Base-by-base conservation (phyloP, 2,888 invertebrate genomes). In the Hyalella azteca region DNA sequence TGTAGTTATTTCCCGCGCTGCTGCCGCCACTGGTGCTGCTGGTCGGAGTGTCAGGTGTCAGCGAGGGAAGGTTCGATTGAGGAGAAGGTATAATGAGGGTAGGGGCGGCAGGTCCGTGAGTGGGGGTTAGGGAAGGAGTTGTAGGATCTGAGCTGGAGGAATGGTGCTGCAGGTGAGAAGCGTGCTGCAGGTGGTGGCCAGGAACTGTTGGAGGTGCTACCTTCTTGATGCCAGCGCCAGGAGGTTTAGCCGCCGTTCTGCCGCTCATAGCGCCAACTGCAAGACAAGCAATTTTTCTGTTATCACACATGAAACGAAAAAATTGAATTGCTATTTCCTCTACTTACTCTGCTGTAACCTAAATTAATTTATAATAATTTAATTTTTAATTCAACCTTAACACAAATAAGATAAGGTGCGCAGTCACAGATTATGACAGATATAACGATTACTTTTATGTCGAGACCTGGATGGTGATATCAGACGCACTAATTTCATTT, bases 191-290 rank as follows among this genome's bases (percentile, higher is more conserved):
- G 78, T 49, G 59, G 40, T 19, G 59, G 48, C 41, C 76, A 15
- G 84, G 84, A 36, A 84, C 82, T 1, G 81, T 81, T 48, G 84
- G 84, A 32, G 84, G 84, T 11, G 84, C 78, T 50, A 84, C 84
- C 73, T 82, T 75, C 36, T 79, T 81, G 29, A 80, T 77, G 73
- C 60, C 75, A 19, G 84, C 32, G 13, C 66, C 66, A 3, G 66
- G 66, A 19, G 66, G 66, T 36, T 66, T 66, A 36, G 81, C 36
- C 0, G 66, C 36, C 3, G 36, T 36, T 2, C 66, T 32, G 36
- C 66, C 66, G 66, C 66, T 77, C 84, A 84, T 84, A 15, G 80
- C 82, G 60, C 84, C 84, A 78, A 84, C 84, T 84, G 82, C 54
- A 54, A 13, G 7, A 54, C 22, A 22, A 54, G 54, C 26, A 11